These are phyloP conservation scores for Galbula dea DNA, from an alignment of 2,113 vertebrate genomes.

Conservation along the genomic window DNA sequence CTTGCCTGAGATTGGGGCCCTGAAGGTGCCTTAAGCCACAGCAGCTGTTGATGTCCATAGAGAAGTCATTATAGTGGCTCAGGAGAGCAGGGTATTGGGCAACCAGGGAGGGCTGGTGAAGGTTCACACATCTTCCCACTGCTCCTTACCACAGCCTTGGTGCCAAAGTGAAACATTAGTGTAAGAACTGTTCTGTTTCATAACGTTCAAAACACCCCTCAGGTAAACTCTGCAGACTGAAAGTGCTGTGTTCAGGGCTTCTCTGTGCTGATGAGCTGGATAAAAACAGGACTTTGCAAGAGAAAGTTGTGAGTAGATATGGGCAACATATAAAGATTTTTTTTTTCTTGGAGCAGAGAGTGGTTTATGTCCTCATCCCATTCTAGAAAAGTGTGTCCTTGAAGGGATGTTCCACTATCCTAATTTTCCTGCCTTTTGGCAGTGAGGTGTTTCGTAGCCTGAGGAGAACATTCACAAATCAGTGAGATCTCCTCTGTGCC, in stretches of 20 bases:
- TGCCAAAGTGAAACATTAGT: not conserved
- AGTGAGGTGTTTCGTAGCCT: not conserved
- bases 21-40: not conserved
- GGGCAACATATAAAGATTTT: not conserved
- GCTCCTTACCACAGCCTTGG: not conserved
- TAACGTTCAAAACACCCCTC: rapidly evolving
- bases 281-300: not conserved
- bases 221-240: not conserved
- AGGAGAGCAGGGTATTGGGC: not conserved
- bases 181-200: not conserved
- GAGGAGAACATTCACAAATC: not conserved
- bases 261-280: not conserved
- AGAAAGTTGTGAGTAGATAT: not conserved
- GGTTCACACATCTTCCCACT: not conserved
- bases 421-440: not conserved
- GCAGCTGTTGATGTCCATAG: not conserved
- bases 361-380: not conserved
- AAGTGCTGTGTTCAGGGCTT: not conserved
- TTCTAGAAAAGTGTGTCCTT: not conserved
- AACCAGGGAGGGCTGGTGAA: not conserved
- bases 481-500: not conserved
- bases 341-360: not conserved
- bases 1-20: not conserved
- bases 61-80: not conserved
- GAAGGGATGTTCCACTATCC: not conserved